These are phyloP conservation scores for Acipenser ruthenus DNA, from an alignment of 2,797 vertebrate genomes.

Conservation along the genomic window DNA sequence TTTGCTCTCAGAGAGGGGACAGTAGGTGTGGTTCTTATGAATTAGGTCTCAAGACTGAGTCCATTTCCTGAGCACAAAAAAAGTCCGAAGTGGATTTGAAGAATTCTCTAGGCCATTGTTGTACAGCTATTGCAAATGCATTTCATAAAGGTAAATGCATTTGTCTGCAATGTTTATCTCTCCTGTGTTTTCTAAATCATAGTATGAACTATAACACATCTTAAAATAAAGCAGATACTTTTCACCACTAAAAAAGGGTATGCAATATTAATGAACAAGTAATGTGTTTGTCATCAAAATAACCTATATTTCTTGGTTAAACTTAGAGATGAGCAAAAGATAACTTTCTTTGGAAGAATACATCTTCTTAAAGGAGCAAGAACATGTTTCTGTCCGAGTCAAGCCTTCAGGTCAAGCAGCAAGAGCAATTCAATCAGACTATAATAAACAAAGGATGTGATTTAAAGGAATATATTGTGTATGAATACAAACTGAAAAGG, in stretches of 20 bases:
- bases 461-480: too few relatives aligned
- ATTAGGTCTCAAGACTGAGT: conserved; percentile 67
- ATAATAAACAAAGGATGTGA: too few relatives aligned
- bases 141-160: conserved; percentile 81
- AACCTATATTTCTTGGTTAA: conserved; percentile 50
- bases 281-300: conserved; percentile 75
- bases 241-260: conserved; percentile 40
- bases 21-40: conserved; percentile 75
- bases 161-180: conserved; percentile 66
- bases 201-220: conserved; percentile 72
- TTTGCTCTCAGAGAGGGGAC: conserved; percentile 71
- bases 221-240: conserved; percentile 77
- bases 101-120: conserved; percentile 87
- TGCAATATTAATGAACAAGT: conserved; percentile 86
- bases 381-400: background rate
- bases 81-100: conserved; percentile 72
- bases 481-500: too few relatives aligned
- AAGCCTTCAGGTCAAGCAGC: too few relatives aligned
- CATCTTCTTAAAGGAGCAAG: background rate
- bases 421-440: too few relatives aligned
- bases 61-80: conserved; percentile 70
- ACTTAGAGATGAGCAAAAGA: conserved; percentile 36
- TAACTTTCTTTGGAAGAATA: background rate
- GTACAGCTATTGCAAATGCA: conserved; percentile 83
- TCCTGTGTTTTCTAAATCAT: conserved; percentile 83